Base-by-base conservation (phyloP, 2,888 invertebrate genomes). In the Hirudinaria manillensis region DNA sequence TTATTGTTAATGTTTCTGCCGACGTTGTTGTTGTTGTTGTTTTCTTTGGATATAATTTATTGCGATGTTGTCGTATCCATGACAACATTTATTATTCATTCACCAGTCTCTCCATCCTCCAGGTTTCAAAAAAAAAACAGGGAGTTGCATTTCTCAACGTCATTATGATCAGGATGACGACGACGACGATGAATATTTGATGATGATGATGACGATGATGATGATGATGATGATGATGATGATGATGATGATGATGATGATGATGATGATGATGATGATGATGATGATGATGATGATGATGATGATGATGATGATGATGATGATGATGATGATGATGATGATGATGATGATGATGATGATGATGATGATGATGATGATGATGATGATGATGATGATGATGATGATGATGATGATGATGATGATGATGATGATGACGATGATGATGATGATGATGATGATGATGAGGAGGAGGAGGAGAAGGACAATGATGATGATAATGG, bases 161-260 rank as follows among this genome's bases (percentile, higher is more conserved):
- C n/a, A n/a, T n/a, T n/a, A n/a, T n/a, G n/a, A n/a, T n/a, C n/a
- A n/a, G n/a, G n/a, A n/a, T n/a, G n/a, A n/a, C n/a, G n/a, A 65
- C 24, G 66, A 65, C 24, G 27, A 65, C 24, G 66, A 24, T 65
- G 66, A 65, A 19, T 13, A 65, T 29, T n/a, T n/a, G 66, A 65
- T 65, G 66, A 65, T 65, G 66, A 65, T 65, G 66, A 65, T 65
- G 66, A 65, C 24, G 66, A 65, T 72, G 76, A 70, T 56, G 24
- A 65, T 65, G 66, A 65, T 65, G 27, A 65, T 65, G 66, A 24
- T 65, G 66, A 65, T 65, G 66, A 65, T 29, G 66, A 65, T 65
- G 66, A 65, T 65, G 66, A 65, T 65, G 66, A 65, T 65, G 66
- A 65, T 65, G 66, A 65, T 72, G 76, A 70, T 56, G 24, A 61